Base-by-base conservation (phyloP, 2,888 invertebrate species). In the Hermodice carunculata region DNA sequence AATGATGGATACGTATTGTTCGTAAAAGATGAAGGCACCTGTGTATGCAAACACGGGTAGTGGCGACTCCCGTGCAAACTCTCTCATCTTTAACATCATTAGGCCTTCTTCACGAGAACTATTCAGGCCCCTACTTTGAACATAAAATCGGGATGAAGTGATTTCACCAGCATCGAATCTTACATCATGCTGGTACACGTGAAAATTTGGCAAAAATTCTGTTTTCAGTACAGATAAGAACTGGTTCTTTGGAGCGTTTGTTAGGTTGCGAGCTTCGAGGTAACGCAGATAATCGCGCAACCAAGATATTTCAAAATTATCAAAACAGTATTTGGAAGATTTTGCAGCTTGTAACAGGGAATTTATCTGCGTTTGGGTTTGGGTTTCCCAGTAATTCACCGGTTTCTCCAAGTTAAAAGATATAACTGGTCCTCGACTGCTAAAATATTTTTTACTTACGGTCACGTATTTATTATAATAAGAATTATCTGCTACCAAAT, bases 1-100 rank as follows among this genome's bases (percentile, higher is more conserved):
- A 14, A 64, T 26, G 3, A 59, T 59, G 26, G 58, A 40, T 31
- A 59, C 60, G 26, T 59, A 60, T 44, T 64, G 64, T 53, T 64
- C 64, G 32, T 64, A 64, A 14, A 32, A 64, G 29, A 59, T 64
- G 29, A 64, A 64, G 17, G 48, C 29, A 28, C 28, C 37, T 14
- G 49, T 51, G 28, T 59, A 64, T 8, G 59, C 60, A 19, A 60
- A 14, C 11, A 17, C 37, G 14, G 37, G 37, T 14, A 37, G 37
- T 14, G 8, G 11, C 11, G 37, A 37, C 11, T 37, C 37, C 11
- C 17, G 11, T 14, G 14, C 37, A 11, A 37, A 11, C 37, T 14
- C 37, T 37, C 37, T 37, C 11, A 37, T 14, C 17, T 37, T 37
- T 14, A 37, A 37, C 37, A 37, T 37, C 37, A 37, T 37, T 14